Percentiles rank a stretch among this genome's conserved stretches.
Conservation (phyloP, 2,797 vertebrate genomes). For the Phoxinus dragarum region DNA sequence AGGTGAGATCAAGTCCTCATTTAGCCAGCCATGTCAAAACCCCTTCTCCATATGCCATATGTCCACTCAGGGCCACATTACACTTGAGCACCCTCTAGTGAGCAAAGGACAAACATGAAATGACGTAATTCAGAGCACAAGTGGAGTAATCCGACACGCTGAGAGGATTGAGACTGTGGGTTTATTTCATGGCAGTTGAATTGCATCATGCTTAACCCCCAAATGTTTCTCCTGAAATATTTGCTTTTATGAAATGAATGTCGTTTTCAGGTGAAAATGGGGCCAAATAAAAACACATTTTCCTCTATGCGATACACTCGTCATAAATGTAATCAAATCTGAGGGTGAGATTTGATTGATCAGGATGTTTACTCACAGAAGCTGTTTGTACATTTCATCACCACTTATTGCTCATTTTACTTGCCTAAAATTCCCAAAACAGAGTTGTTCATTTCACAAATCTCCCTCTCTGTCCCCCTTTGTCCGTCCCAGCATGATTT, state of each 20-base stretch:
- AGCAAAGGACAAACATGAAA: conserved; percentile 3
- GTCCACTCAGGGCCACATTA: conserved; percentile 48
- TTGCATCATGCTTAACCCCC: conserved; percentile 41
- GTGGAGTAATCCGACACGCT: conserved; percentile 39
- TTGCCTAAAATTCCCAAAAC: not conserved
- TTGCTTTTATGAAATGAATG: conserved; percentile 16
- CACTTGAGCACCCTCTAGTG: conserved; percentile 80
- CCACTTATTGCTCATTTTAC: not conserved
- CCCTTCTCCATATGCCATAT: not conserved
- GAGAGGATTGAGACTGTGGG: conserved; percentile 40
- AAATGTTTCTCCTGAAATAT: conserved; percentile 32
- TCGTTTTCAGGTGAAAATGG: not conserved
- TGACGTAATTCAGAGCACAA: conserved; percentile 51
- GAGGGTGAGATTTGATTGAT: not conserved
- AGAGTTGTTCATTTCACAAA: not conserved
- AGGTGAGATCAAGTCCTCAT: conserved; percentile 36
- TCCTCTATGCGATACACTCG: not conserved
- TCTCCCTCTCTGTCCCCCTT: not conserved
- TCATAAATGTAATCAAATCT: not conserved
- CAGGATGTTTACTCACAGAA: not conserved
- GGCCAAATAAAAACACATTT: not conserved
- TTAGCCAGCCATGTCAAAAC: conserved; percentile 12
- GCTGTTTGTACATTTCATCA: not conserved
- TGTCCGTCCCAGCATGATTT: conserved; percentile 87
- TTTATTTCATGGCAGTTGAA: conserved; percentile 40